These are phyloP conservation scores for Forbesichthys papilliferus DNA, from an alignment of 2,113 vertebrate genomes.

Conservation along the genomic window DNA sequence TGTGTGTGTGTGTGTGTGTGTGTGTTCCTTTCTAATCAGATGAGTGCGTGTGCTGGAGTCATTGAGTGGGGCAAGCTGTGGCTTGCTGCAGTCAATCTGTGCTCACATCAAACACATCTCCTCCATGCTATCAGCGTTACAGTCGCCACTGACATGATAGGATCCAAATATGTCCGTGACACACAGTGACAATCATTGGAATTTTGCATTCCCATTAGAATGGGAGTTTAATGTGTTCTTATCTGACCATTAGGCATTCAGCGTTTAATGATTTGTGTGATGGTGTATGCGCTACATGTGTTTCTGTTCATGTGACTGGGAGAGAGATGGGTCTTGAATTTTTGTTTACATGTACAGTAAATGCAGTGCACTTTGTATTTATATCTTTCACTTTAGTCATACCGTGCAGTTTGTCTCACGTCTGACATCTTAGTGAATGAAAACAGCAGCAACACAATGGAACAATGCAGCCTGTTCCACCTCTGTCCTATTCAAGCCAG, in stretches of 20 bases:
- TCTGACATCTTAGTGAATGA: slow-evolving; percentile 9
- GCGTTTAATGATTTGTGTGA: no score
- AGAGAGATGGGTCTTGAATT: slow-evolving; percentile 9
- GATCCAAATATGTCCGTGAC: no score
- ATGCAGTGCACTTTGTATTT: slow-evolving; percentile 3
- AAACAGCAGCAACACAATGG: slow-evolving; percentile 37
- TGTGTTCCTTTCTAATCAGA: slow-evolving; percentile 36
- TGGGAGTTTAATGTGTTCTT: no score
- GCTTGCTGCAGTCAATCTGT: slow-evolving; percentile 13
- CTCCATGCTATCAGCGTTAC: background rate
- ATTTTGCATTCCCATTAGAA: no score
- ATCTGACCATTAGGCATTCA: no score
- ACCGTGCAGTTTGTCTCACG: slow-evolving; percentile 18
- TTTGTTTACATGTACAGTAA: slow-evolving; percentile 1
- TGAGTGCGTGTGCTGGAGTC: slow-evolving; percentile 5
- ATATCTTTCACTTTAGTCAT: slow-evolving; percentile 4
- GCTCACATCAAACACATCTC: slow-evolving; percentile 22
- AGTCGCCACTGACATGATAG: no score
- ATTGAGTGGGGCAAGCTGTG: slow-evolving; percentile 27
- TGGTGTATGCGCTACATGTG: no score
- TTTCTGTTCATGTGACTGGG: slow-evolving; percentile 10
- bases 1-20: slow-evolving; percentile 9
- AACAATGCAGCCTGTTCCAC: slow-evolving; percentile 47
- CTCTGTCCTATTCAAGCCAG: slow-evolving; percentile 34
- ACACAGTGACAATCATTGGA: no score